phyloP scores from a whole-genome alignment of 2,888 invertebrate species.

The Melinopterus prodromus region DNA sequence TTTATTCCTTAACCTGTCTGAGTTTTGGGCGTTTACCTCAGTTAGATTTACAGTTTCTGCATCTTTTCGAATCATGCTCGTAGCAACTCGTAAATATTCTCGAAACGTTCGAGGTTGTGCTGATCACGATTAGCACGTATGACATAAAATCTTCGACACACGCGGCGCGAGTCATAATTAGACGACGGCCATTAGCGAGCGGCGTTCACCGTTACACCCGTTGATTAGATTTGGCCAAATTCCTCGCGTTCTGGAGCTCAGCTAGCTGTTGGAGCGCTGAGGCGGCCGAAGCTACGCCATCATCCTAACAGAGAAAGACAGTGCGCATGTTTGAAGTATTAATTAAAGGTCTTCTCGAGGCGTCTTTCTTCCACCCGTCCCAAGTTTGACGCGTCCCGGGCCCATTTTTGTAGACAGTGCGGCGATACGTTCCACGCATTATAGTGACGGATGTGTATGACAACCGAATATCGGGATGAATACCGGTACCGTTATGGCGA shows the following conservation, averaged over 20 bases:
- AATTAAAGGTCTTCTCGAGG: conserved; percentile 4
- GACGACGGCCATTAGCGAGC: neutral
- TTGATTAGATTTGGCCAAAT: conserved; percentile 4
- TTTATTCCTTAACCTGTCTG: no score
- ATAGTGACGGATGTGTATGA: conserved; percentile 4
- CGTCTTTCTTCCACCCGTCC: neutral
- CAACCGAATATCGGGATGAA: neutral
- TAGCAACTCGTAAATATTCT: neutral
- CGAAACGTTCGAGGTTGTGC: neutral
- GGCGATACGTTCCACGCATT: neutral
- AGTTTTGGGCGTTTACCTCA: no score
- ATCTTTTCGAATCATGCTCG: no score
- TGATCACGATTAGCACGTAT: neutral
- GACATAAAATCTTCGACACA: neutral
- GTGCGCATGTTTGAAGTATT: neutral
- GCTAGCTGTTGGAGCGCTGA: neutral
- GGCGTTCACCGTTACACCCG: neutral
- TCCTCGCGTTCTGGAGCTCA: neutral
- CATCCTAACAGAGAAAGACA: neutral
- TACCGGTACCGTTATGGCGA: neutral
- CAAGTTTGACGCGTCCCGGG: neutral
- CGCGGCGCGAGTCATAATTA: neutral
- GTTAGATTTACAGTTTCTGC: no score
- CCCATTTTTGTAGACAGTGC: neutral
- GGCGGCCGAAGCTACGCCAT: neutral